Percentiles rank a stretch among this genome's conserved stretches.
Conservation (phyloP, 2,888 invertebrate genomes). For the Luffia ferchaultella region DNA sequence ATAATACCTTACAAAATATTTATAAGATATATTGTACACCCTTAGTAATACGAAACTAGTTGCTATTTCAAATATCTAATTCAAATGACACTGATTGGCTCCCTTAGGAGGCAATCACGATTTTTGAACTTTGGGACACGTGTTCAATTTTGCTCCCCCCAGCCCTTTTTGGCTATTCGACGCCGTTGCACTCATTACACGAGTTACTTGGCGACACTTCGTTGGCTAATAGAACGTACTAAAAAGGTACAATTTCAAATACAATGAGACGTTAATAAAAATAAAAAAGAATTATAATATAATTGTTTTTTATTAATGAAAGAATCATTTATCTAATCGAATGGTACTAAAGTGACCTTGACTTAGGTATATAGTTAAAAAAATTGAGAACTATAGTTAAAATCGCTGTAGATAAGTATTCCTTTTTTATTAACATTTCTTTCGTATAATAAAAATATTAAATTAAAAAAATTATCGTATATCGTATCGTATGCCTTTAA, state of each 20-base stretch:
- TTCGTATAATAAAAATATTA: no score
- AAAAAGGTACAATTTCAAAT: background rate
- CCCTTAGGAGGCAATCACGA: slow-evolving; percentile 62
- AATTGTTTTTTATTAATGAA: background rate
- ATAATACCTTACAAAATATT: no score
- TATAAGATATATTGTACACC: no score
- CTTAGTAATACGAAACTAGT: slow-evolving; percentile 51
- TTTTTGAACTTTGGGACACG: slow-evolving; percentile 58
- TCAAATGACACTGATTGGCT: slow-evolving; percentile 62
- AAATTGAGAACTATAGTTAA: no score
- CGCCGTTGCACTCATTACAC: slow-evolving; percentile 24
- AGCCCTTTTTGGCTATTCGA: slow-evolving; percentile 48
- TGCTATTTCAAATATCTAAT: slow-evolving; percentile 58
- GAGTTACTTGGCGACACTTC: slow-evolving; percentile 11
- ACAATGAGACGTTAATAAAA: background rate
- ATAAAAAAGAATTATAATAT: background rate
- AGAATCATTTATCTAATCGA: background rate
- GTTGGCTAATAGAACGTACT: slow-evolving; percentile 8
- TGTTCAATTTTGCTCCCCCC: slow-evolving; percentile 53
- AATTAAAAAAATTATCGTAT: no score
- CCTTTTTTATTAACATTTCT: no score
- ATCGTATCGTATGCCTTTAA: no score
- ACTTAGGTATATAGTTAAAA: no score
- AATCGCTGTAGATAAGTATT: no score
- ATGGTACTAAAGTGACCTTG: no score